phyloP scores from a whole-genome alignment of 2,797 vertebrate genomes.

The Picus viridis region DNA sequence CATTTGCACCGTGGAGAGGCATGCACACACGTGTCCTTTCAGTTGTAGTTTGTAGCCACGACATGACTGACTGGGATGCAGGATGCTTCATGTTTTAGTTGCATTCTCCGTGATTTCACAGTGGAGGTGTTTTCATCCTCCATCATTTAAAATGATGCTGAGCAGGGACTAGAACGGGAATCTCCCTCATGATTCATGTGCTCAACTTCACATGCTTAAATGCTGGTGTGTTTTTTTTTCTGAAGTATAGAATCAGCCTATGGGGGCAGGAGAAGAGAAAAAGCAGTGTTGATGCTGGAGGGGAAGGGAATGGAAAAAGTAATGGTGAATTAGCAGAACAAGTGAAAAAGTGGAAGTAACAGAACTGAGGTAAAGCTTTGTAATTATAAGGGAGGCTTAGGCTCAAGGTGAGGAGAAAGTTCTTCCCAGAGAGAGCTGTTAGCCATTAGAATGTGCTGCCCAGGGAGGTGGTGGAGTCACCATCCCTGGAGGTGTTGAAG shows the following conservation, averaged over 20 bases:
- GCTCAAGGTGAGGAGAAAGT: too few relatives aligned
- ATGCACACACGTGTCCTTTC: neutral
- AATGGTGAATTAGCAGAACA: neutral
- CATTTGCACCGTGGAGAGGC: neutral
- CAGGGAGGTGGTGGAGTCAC: too few relatives aligned
- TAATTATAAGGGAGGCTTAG: too few relatives aligned
- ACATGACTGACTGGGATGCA: neutral
- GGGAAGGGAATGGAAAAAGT: neutral
- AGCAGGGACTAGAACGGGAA: neutral
- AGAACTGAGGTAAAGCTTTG: neutral
- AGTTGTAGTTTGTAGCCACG: neutral
- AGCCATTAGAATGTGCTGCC: too few relatives aligned
- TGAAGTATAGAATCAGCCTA: neutral
- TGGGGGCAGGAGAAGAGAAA: neutral
- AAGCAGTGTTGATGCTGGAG: fast-evolving
- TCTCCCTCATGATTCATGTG: neutral
- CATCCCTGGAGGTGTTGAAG: too few relatives aligned
- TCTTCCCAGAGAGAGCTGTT: too few relatives aligned
- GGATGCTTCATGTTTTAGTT: neutral
- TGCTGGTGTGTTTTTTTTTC: neutral
- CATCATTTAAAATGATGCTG: neutral
- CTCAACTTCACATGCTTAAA: neutral
- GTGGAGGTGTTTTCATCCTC: neutral
- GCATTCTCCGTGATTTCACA: neutral
- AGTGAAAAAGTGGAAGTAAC: neutral